Conservation (phyloP, 2,797 vertebrate species). For the Hemitrygon akajei region DNA sequence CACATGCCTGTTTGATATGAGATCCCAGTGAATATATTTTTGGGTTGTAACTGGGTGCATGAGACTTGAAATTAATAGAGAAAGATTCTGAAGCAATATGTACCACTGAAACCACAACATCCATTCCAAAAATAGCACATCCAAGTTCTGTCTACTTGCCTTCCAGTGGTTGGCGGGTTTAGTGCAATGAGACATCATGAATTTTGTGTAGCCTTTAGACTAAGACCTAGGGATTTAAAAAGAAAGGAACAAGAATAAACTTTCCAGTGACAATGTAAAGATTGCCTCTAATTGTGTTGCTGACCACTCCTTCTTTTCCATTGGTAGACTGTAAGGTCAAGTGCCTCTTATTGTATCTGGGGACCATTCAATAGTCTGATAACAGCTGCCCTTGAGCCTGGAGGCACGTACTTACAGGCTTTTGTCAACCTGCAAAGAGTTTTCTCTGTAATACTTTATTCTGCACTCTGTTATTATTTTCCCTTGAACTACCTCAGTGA, state of each 20-base stretch:
- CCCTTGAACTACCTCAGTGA: no score
- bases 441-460: no score
- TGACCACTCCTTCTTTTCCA: background rate
- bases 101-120: background rate
- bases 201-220: conserved; percentile 49
- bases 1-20: background rate
- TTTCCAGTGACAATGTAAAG: background rate
- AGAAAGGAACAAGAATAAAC: conserved; percentile 34
- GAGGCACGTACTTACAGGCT: no score
- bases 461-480: no score
- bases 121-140: background rate
- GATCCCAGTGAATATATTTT: background rate
- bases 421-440: no score
- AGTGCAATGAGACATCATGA: conserved; percentile 70
- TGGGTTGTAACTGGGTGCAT: background rate
- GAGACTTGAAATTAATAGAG: background rate
- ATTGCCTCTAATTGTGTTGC: background rate
- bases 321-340: background rate
- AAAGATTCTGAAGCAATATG: no score
- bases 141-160: conserved; percentile 55
- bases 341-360: no score
- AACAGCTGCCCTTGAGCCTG: no score
- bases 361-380: no score
- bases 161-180: conserved; percentile 87
- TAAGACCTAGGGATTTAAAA: conserved; percentile 33